Evolutionary conservation across 2,888 invertebrate species (phyloP).

Genomic region (Phasia obesa): DNA sequence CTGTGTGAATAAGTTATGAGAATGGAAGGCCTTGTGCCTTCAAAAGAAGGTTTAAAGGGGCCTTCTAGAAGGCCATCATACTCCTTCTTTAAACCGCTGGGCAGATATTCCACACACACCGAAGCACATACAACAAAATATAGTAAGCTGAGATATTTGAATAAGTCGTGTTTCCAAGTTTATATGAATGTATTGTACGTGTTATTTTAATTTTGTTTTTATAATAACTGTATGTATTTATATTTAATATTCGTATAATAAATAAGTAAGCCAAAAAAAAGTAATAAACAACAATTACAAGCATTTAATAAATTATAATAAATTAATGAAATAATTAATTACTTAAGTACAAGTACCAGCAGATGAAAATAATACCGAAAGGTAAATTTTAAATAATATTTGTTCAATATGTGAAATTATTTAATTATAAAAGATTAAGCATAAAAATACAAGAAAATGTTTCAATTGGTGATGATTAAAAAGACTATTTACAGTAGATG

Average conservation of each 20-base stretch:
- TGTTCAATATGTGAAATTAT: slow-evolving; percentile 26
- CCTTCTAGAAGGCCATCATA: too few species aligned
- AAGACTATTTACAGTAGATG: neutral
- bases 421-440: slow-evolving; percentile 52
- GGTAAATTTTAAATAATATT: slow-evolving; percentile 9
- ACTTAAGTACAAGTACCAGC: slow-evolving; percentile 27
- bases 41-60: too few species aligned
- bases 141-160: slow-evolving; percentile 25
- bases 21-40: too few species aligned
- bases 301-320: slow-evolving; percentile 65
- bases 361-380: slow-evolving; percentile 21
- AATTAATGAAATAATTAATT: slow-evolving; percentile 56
- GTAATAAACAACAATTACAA: slow-evolving; percentile 48
- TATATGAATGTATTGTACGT: slow-evolving; percentile 19
- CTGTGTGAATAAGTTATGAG: too few species aligned
- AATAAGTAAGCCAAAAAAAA: slow-evolving; percentile 43
- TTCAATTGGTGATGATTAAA: slow-evolving; percentile 11
- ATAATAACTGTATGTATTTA: slow-evolving; percentile 32
- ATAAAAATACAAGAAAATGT: slow-evolving; percentile 14
- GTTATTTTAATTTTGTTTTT: slow-evolving; percentile 46
- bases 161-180: slow-evolving; percentile 39
- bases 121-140: neutral
- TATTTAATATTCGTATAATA: slow-evolving; percentile 50
- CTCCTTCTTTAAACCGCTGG: too few species aligned
- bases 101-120: neutral